Evolutionary conservation across 1,140 invertebrate species (phyloP).

Genomic region (Archegozetes longisetosus): DNA sequence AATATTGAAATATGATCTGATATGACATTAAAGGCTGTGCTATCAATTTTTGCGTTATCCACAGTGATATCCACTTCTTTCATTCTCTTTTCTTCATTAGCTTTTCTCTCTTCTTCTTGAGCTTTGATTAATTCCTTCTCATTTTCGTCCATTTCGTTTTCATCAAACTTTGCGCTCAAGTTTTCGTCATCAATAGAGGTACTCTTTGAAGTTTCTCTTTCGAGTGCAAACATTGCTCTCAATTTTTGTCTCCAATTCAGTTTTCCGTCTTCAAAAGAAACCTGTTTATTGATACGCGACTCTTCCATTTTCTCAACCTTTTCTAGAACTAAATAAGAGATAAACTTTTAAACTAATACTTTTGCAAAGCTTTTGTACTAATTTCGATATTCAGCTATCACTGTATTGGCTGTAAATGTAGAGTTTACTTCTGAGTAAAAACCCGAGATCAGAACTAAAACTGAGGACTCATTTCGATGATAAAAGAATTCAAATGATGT

Average conservation of each 20-base stretch:
- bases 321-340: conserved; percentile 1
- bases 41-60: conserved; percentile 7
- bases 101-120: background rate
- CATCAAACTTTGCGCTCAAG: conserved; percentile 1
- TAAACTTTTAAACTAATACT: background rate
- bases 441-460: too few species aligned
- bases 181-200: background rate
- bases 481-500: too few species aligned
- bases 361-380: too few species aligned
- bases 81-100: background rate
- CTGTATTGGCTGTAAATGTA: too few species aligned
- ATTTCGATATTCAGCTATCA: too few species aligned
- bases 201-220: background rate
- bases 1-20: conserved; percentile 10
- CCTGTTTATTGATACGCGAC: conserved; percentile 5
- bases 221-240: background rate
- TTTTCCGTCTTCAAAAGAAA: background rate
- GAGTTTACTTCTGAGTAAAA: too few species aligned
- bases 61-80: background rate
- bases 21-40: background rate
- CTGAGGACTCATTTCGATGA: too few species aligned
- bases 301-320: conserved; percentile 6
- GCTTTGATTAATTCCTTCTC: background rate
- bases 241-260: conserved; percentile 5
- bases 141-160: background rate